Percentiles rank a stretch among this genome's conserved stretches.
Conservation (phyloP, 2,888 invertebrate genomes). For the Crepidodera aurea region DNA sequence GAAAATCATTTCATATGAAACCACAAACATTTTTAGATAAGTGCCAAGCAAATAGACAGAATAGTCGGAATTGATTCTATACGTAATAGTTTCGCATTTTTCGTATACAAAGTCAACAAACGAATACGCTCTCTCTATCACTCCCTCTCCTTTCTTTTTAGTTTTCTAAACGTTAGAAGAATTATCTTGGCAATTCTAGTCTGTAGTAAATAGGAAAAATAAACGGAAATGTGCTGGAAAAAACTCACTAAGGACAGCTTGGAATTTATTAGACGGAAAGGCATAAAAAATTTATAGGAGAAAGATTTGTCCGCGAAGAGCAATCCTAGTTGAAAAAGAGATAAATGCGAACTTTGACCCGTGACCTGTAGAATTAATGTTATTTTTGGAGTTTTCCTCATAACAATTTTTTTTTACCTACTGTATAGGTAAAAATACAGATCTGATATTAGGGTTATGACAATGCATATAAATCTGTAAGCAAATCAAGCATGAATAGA, state of each 20-base stretch:
- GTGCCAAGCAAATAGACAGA: background rate
- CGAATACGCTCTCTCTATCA: background rate
- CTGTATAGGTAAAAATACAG: too few relatives aligned
- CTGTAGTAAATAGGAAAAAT: conserved; percentile 21
- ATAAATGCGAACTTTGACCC: conserved; percentile 2
- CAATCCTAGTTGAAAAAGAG: conserved; percentile 1
- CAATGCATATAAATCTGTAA: too few relatives aligned
- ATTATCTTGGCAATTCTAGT: conserved; percentile 12
- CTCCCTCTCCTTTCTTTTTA: too few relatives aligned
- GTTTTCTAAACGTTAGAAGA: background rate
- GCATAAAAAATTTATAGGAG: conserved; percentile 10
- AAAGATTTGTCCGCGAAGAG: conserved; percentile 4
- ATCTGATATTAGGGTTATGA: too few relatives aligned
- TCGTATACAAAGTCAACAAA: conserved; percentile 4
- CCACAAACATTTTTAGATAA: background rate
- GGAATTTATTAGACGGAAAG: conserved; percentile 21
- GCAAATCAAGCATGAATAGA: too few relatives aligned
- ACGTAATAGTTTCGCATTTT: background rate
- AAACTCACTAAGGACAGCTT: conserved; percentile 21
- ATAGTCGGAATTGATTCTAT: background rate
- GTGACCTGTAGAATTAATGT: conserved; percentile 3
- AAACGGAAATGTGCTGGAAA: conserved; percentile 20
- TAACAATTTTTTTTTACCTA: background rate
- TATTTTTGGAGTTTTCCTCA: background rate
- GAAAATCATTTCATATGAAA: too few relatives aligned